Conservation (phyloP, 2,888 invertebrate species). For the Pinctada fucata region DNA sequence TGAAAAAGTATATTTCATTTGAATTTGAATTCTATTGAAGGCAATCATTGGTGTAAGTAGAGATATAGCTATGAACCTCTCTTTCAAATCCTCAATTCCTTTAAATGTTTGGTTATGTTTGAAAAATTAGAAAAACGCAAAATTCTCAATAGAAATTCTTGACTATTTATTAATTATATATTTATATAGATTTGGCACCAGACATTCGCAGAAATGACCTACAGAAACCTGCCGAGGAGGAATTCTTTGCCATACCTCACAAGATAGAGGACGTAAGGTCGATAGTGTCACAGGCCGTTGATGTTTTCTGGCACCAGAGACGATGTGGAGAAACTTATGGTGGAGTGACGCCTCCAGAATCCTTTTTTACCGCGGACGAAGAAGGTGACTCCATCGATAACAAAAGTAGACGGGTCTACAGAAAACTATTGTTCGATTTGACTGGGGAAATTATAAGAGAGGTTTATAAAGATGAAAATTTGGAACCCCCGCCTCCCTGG, state of each 20-base stretch:
- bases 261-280: conserved; percentile 64
- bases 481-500: conserved; percentile 78
- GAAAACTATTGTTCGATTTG: conserved; percentile 74
- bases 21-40: no score
- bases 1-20: no score
- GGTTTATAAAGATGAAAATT: conserved; percentile 69
- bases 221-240: conserved; percentile 55
- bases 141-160: no score
- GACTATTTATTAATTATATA: neutral
- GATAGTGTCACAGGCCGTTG: conserved; percentile 65
- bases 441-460: conserved; percentile 74
- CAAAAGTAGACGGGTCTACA: conserved; percentile 69
- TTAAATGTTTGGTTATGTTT: no score
- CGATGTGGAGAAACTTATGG: conserved; percentile 68
- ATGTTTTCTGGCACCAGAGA: conserved; percentile 69
- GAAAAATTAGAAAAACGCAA: no score
- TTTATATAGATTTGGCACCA: neutral
- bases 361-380: conserved; percentile 54
- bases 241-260: conserved; percentile 71
- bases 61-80: no score
- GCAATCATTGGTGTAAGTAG: no score
- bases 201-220: conserved; percentile 51
- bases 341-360: conserved; percentile 58
- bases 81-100: no score
- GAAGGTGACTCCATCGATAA: conserved; percentile 51